Evolutionary conservation across 1,140 invertebrate genomes (phyloP), one percentile per base, ranked within the genome.

Genomic region (Hestina assimilis): DNA sequence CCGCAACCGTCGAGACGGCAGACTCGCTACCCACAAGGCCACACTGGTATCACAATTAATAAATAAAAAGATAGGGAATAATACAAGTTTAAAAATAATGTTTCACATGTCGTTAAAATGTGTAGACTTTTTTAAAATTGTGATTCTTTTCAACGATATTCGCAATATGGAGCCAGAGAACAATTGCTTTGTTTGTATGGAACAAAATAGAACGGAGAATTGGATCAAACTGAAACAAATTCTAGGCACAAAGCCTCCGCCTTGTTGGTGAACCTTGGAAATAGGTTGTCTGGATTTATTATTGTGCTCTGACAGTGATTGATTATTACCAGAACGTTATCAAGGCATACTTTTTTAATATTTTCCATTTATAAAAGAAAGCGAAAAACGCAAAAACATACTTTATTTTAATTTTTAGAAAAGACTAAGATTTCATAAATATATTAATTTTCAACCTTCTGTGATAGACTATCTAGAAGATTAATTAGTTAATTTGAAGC

Each of bases 281-380:
- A 52, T 46, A 40, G 40, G 47, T 51, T 29, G 53, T 35, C 43
- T 42, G 50, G 50, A 28, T 28, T 20, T 42, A 42, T 46, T 57
- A 48, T 58, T 48, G 41, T 58, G 41, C n/a, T 24, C 40, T 58
- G 55, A 58, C 55, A 46, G 17, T 43, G 55, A 58, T 51, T 51
- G 55, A 58, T 58, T 51, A 50, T 20, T 21, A 20, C 17, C 3
- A 19, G 15, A 9, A n/a, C 26, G 50, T 52, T 55, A 26, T 48
- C 15, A 24, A 21, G 24, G 20, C 42, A 29, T 29, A 38, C 33
- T 38, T 38, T 33, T 33, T 7, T 5, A 6, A 9, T 9, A 28
- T 28, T 28, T 28, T 28, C 24, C 8, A 28, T 9, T 28, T 8
- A 28, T n/a, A n/a, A n/a, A n/a, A n/a, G n/a, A n/a, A n/a, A n/a